Evolutionary conservation across 2,888 invertebrate genomes (phyloP), one percentile per base, ranked within the genome.

Genomic region (Caenorhabditis sp.): DNA sequence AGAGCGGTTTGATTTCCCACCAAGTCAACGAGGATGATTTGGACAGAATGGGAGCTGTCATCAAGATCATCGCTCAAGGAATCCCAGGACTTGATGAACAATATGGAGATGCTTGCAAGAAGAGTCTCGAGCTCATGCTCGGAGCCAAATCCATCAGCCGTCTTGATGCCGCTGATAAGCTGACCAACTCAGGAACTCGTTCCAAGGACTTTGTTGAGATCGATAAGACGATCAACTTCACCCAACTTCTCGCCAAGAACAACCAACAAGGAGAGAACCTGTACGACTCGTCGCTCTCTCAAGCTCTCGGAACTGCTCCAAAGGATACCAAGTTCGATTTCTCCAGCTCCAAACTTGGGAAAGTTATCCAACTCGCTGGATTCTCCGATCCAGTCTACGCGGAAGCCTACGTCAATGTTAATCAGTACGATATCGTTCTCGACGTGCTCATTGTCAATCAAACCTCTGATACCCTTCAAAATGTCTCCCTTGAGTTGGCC

Each of bases 381-480:
- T 98, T 98, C 94, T 97, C 97, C 0, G 99, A 99, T 94, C 98
- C 99, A 0, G 98, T 99, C 82, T 99, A 99, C 93, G 97, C 99
- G 0, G 99, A 99, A 94, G 98, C 99, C n/a, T 96, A 98, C 92
- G 98, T 99, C 1, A 96, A 98, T 93, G 98, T 99, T 88, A 97
- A 97, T 93, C 97, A 97, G 93, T 92, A 91, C 58, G 91, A 91
- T 85, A 92, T 91, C 66, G 98, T 98, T 58, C 94, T 99, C 56
- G 99, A 99, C 93, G 98, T 99, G 51, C 94, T 99, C 31, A 95
- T 99, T 87, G 97, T 98, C 35, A 99, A 99, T 93, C 99, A 99
- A 94, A 99, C 99, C 16, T 95, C 95, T 89, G 99, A 99, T 92
- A 99, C 98, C 0, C 94, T 99, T 83, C 98, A 99, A 94, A 98